phyloP scores from a whole-genome alignment of 1,140 invertebrate species.

The Anastrepha ludens region DNA sequence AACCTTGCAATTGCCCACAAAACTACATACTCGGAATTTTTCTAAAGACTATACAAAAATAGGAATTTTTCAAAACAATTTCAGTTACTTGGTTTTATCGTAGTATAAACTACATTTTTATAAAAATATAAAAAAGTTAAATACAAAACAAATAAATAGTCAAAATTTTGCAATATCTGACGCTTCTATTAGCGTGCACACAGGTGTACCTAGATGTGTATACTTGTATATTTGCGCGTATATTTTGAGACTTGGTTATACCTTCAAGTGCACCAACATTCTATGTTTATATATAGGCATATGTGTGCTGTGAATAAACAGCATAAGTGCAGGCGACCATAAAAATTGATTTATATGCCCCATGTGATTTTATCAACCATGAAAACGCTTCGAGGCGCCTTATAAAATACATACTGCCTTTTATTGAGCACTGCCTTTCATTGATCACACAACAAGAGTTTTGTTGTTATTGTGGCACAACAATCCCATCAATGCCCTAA shows the following conservation, averaged over 20 bases:
- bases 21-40: no score
- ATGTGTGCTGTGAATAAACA: background rate
- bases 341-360: conserved; percentile 57
- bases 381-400: conserved; percentile 18
- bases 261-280: background rate
- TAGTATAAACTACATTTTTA: no score
- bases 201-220: no score
- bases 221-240: background rate
- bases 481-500: background rate
- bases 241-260: background rate
- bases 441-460: background rate
- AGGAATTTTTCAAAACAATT: no score
- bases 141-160: no score
- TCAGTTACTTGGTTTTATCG: no score
- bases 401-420: conserved; percentile 42
- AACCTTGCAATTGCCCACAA: no score
- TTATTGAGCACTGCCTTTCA: background rate
- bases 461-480: conserved; percentile 33
- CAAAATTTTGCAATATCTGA: no score
- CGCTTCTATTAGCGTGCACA: no score
- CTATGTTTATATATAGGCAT: background rate
- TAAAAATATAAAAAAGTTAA: no score
- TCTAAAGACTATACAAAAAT: no score
- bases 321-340: conserved; percentile 51
- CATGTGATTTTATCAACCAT: conserved; percentile 56